Base-by-base conservation (phyloP, 1,140 invertebrate species). In the Caenorhabditis brenneri region DNA sequence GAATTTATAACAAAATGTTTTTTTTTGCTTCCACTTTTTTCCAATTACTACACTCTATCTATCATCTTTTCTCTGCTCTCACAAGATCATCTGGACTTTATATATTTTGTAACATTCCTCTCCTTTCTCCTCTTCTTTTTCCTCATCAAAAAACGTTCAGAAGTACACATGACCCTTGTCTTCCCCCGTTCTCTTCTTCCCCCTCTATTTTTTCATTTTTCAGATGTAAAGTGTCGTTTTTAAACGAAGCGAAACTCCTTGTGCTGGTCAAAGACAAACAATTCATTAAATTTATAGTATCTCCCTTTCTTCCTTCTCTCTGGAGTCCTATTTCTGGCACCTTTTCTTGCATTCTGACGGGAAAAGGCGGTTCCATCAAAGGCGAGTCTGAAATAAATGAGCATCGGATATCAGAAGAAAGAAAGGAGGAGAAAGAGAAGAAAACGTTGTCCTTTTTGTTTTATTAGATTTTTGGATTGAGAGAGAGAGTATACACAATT, bases 201-300 rank as follows among this genome's bases (percentile, higher is more conserved):
- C 31, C 58, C 36, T 6, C 29, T 29, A 7, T 15, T 31, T 58
- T 1, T 29, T 51, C 49, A 51, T n/a, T 51, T 51, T 51, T 19
- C 6, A 16, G 6, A 19, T n/a, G 6, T 19, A 12, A 6, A 16
- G 1, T 1, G 16, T n/a, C n/a, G 5, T 9, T 27, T 42, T 12
- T 12, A 42, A 42, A 12, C 5, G 39, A 42, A 42, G 12, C 5
- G 12, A 42, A 42, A 42, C 10, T 0, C 12, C 46, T 29, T 42
- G 12, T 10, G 53, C 33, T 22, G 4, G 12, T 74, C 36, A 33
- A 19, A 74, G 29, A 6, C 58, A 65, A 65, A 74, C 65, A 74
- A 74, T 42, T 42, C 65, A 74, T 74, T 74, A 42, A 74, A 74
- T 74, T 22, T 42, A 74, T 42, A 74, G 65, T 42, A 42, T 36